A percentile compares a stretch with the other conserved stretches of the same genome.
Evolutionary conservation across 2,797 vertebrate genomes (phyloP).

Genomic region (Gorsachius magnificus): DNA sequence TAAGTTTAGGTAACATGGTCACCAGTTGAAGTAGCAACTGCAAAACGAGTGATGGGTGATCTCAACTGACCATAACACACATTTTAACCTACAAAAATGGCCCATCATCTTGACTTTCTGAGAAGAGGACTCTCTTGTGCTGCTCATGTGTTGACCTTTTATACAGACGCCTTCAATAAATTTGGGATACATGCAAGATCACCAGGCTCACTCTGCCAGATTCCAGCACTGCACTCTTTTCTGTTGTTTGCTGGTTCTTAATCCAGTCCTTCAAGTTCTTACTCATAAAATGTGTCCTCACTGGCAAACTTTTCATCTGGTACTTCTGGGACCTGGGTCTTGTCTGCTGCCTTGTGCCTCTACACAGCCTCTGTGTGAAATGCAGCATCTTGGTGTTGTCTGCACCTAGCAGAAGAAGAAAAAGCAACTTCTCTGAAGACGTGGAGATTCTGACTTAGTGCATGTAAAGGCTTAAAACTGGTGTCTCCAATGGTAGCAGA

Average conservation of each 20-base stretch:
- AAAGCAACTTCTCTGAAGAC: neutral
- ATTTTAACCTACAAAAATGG: neutral
- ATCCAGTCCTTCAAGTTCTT: neutral
- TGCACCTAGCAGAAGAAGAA: neutral
- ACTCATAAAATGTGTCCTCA: neutral
- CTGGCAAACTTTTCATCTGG: neutral
- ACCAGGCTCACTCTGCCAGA: neutral
- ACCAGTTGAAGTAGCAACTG: neutral
- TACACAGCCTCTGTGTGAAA: neutral
- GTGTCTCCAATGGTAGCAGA: neutral
- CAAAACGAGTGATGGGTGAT: neutral
- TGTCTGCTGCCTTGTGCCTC: neutral
- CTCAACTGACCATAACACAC: neutral
- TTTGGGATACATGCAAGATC: neutral
- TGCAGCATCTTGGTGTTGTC: neutral
- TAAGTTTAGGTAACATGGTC: neutral
- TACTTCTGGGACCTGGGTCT: neutral
- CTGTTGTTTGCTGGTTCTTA: neutral
- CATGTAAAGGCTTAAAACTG: neutral
- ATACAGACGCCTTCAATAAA: neutral
- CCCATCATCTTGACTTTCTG: neutral
- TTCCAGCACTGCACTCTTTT: neutral
- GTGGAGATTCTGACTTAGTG: neutral
- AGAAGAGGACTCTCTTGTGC: neutral
- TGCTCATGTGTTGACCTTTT: neutral